Evolutionary conservation across 2,888 invertebrate species (phyloP).

Genomic region (Panopea generosa): DNA sequence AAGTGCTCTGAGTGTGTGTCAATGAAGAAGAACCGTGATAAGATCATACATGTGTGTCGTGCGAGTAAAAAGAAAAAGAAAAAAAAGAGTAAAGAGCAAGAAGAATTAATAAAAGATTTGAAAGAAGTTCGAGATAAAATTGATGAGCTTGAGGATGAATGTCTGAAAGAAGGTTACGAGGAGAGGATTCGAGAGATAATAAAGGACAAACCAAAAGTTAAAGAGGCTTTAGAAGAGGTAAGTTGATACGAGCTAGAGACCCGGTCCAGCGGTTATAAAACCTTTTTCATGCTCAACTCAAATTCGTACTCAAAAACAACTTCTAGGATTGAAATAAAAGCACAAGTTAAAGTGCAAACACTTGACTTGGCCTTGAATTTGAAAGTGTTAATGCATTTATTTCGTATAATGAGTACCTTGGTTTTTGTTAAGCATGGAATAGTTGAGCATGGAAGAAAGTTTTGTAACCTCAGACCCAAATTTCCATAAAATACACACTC

Average conservation of each 20-base stretch:
- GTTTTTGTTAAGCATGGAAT: too few species aligned
- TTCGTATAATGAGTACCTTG: too few species aligned
- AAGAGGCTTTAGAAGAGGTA: constrained; percentile 24
- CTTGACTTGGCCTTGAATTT: too few species aligned
- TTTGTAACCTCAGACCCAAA: too few species aligned
- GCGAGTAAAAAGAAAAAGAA: constrained; percentile 57
- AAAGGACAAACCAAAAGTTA: constrained; percentile 25
- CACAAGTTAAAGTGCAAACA: too few species aligned
- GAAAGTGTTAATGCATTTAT: too few species aligned
- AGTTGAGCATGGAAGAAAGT: too few species aligned
- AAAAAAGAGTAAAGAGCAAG: constrained; percentile 35
- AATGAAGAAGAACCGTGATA: constrained; percentile 40
- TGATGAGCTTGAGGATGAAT: constrained; percentile 46
- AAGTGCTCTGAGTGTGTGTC: constrained; percentile 60
- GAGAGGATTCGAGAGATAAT: constrained; percentile 23
- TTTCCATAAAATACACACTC: too few species aligned
- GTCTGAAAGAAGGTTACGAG: constrained; percentile 37
- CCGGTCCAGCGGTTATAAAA: too few species aligned
- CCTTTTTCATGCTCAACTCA: too few species aligned
- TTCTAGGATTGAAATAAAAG: too few species aligned
- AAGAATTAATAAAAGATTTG: constrained; percentile 42
- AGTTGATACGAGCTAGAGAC: neutral
- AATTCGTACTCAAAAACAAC: too few species aligned
- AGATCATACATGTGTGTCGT: constrained; percentile 45
- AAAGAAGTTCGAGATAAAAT: constrained; percentile 37